phyloP scores from a whole-genome alignment of 92 coral and sea anemone genomes.

The Anthopleura xanthogrammica region DNA sequence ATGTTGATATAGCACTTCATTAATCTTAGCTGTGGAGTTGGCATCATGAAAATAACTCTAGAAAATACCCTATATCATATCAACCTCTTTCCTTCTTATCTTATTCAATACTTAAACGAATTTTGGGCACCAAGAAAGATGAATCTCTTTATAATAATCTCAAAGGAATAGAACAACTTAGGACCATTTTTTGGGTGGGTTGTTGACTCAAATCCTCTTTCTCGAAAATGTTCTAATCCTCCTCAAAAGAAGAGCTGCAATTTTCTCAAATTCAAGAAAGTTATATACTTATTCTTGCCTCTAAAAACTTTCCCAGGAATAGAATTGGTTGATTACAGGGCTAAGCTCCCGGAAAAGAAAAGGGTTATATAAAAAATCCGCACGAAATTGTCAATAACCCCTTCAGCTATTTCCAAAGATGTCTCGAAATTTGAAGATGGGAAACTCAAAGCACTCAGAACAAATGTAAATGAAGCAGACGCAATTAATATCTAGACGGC shows the following conservation, averaged over 20 bases:
- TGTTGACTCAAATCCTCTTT: slow-evolving; percentile 24
- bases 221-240: slow-evolving; percentile 30
- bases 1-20: slow-evolving; percentile 26
- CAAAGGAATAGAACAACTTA: slow-evolving; percentile 3
- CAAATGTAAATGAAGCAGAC: slow-evolving; percentile 9
- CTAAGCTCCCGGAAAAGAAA: slow-evolving; percentile 38
- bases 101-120: background rate
- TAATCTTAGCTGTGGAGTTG: slow-evolving; percentile 20
- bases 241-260: slow-evolving; percentile 29
- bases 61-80: slow-evolving; percentile 14
- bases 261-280: slow-evolving; percentile 26
- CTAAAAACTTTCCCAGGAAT: slow-evolving; percentile 8
- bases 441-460: slow-evolving; percentile 13
- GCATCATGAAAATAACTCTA: slow-evolving; percentile 9
- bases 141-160: slow-evolving; percentile 4
- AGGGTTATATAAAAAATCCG: slow-evolving; percentile 31
- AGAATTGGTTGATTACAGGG: slow-evolving; percentile 26
- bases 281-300: slow-evolving; percentile 29
- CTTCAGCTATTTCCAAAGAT: slow-evolving; percentile 30
- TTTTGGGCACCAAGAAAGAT: background rate
- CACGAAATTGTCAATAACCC: slow-evolving; percentile 26
- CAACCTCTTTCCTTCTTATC: background rate
- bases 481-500: slow-evolving; percentile 21
- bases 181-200: slow-evolving; percentile 16
- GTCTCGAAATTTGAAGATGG: slow-evolving; percentile 10